Percentiles rank a stretch among this genome's conserved stretches.
Evolutionary conservation across 2,888 invertebrate genomes (phyloP).

Genomic region (Seira musarum): DNA sequence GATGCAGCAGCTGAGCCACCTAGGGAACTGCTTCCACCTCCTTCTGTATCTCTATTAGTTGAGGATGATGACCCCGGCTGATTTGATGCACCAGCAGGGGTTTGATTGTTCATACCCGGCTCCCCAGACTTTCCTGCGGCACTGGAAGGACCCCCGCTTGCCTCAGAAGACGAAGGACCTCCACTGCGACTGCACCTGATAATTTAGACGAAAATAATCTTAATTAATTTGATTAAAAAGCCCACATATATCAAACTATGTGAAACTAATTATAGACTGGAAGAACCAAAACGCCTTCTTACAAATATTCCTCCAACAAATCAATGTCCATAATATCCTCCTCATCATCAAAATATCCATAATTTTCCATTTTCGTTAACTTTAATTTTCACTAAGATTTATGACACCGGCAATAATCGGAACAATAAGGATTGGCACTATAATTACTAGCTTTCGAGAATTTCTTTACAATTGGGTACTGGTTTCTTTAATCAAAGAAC

Average conservation of each 20-base stretch:
- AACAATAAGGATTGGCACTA: too few species aligned
- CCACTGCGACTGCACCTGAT: slow-evolving; percentile 70
- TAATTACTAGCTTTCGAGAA: too few species aligned
- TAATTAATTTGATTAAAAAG: neutral
- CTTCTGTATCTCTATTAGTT: slow-evolving; percentile 49
- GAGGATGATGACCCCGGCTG: slow-evolving; percentile 61
- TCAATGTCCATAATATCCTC: neutral
- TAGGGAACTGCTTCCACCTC: slow-evolving; percentile 55
- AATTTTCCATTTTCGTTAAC: slow-evolving; percentile 11
- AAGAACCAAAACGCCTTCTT: neutral
- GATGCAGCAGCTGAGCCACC: slow-evolving; percentile 72
- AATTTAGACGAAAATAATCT: slow-evolving; percentile 22
- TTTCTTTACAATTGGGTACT: too few species aligned
- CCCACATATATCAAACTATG: too few species aligned
- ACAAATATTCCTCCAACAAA: neutral
- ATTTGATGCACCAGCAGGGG: slow-evolving; percentile 63
- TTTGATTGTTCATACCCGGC: slow-evolving; percentile 71
- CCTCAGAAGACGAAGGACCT: slow-evolving; percentile 69
- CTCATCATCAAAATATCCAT: slow-evolving; percentile 5
- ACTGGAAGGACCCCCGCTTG: slow-evolving; percentile 67
- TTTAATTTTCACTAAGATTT: neutral
- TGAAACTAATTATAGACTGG: neutral
- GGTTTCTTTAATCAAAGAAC: too few species aligned
- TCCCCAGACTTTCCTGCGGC: slow-evolving; percentile 70
- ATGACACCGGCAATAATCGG: too few species aligned